A percentile compares a stretch with the other conserved stretches of the same genome.
Evolutionary conservation across 2,113 vertebrate genomes (phyloP).

Genomic region (Pangasianodon hypophthalmus): DNA sequence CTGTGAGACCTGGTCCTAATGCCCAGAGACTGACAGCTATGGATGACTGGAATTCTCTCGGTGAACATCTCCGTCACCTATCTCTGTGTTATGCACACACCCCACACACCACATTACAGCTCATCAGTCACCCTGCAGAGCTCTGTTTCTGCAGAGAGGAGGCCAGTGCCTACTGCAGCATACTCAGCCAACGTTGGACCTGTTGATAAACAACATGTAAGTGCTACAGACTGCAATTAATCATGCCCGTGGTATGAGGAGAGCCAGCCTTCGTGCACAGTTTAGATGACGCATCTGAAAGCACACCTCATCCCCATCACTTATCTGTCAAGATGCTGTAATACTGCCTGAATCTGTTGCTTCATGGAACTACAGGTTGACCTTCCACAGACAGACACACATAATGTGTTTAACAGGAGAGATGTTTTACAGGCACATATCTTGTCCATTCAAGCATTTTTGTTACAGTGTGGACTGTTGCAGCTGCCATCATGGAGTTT

Average conservation of each 20-base stretch:
- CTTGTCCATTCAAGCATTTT: slow-evolving; percentile 24
- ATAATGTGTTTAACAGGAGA: slow-evolving; percentile 39
- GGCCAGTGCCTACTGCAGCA: slow-evolving; percentile 16
- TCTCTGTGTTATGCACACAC: not conserved
- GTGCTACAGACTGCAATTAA: slow-evolving; percentile 31
- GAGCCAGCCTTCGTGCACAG: slow-evolving; percentile 9
- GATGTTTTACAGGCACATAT: not conserved
- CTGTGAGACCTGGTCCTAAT: not conserved
- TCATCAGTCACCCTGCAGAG: slow-evolving; percentile 27
- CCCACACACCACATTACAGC: slow-evolving; percentile 12
- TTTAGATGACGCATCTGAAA: slow-evolving; percentile 17
- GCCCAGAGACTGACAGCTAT: not conserved
- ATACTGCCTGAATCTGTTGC: not conserved
- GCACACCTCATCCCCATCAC: not conserved
- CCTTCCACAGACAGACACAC: slow-evolving; percentile 33
- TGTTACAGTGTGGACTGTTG: not conserved
- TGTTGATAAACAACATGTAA: slow-evolving; percentile 35
- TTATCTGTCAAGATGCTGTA: not conserved
- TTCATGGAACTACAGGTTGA: not conserved
- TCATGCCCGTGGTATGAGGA: not conserved
- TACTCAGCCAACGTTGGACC: not conserved
- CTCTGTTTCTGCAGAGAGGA: not conserved
- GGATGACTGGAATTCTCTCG: slow-evolving; percentile 2
- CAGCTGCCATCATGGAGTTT: slow-evolving; percentile 9
- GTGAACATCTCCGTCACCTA: slow-evolving; percentile 13